phyloP scores from a whole-genome alignment of 2,113 vertebrate species.

The Agapornis roseicollis region DNA sequence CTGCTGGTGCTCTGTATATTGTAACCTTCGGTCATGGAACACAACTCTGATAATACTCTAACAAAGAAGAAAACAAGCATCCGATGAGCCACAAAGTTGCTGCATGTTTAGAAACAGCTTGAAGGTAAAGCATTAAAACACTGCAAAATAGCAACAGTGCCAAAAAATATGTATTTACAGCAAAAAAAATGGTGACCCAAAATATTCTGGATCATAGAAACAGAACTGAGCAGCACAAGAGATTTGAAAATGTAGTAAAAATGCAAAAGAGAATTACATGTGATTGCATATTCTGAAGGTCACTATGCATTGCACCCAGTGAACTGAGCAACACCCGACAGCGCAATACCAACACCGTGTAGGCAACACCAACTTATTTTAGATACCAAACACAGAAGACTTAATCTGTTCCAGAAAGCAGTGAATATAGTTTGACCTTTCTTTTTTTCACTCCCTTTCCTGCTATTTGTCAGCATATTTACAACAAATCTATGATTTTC shows the following conservation, averaged over 20 bases:
- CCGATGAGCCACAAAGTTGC: background rate
- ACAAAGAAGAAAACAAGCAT: background rate
- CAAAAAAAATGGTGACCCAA: background rate
- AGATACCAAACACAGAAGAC: background rate
- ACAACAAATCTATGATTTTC: background rate
- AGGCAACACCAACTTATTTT: background rate
- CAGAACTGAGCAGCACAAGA: background rate
- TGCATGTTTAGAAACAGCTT: background rate
- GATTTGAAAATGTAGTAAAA: background rate
- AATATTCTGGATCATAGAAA: background rate
- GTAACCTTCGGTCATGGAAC: constrained; percentile 81
- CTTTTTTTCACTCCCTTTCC: background rate
- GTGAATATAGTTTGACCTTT: background rate
- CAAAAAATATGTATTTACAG: background rate
- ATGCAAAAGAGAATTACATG: background rate
- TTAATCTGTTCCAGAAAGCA: background rate
- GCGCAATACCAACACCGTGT: background rate
- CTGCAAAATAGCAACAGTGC: background rate
- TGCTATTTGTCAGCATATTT: background rate
- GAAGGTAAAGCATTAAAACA: background rate
- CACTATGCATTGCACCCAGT: background rate
- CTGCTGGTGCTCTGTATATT: constrained; percentile 83
- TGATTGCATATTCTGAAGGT: background rate
- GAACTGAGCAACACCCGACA: background rate
- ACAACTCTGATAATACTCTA: constrained; percentile 84